These are phyloP conservation scores for Deroplatys truncata DNA, from an alignment of 2,888 invertebrate species.

Conservation along the genomic window DNA sequence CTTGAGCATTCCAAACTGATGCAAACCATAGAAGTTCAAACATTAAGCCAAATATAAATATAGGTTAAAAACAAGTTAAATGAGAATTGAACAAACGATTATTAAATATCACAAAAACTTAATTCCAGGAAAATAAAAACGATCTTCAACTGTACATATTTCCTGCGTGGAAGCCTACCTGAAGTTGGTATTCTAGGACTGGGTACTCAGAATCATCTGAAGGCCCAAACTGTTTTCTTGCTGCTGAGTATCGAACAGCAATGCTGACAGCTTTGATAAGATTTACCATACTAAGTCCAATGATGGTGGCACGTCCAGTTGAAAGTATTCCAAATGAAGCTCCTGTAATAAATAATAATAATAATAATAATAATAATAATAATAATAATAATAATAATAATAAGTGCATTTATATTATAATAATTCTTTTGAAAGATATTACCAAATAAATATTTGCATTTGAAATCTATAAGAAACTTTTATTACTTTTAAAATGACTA, in stretches of 20 bases:
- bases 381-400: too few species aligned
- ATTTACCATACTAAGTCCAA: slow-evolving; percentile 49
- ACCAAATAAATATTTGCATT: not conserved
- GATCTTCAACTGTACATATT: not conserved
- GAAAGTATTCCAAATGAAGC: slow-evolving; percentile 84
- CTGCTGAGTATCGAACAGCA: slow-evolving; percentile 75
- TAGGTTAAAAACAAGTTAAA: too few species aligned
- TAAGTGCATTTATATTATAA: too few species aligned
- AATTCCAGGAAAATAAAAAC: too few species aligned
- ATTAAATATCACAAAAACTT: too few species aligned
- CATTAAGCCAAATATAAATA: too few species aligned
- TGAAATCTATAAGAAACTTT: not conserved
- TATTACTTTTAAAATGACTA: not conserved
- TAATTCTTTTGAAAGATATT: too few species aligned
- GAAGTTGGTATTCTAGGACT: slow-evolving; percentile 77
- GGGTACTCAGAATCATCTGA: slow-evolving; percentile 59
- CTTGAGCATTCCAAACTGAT: too few species aligned
- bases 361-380: too few species aligned
- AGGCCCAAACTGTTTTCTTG: slow-evolving; percentile 69
- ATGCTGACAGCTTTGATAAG: slow-evolving; percentile 70
- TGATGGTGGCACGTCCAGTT: slow-evolving; percentile 75
- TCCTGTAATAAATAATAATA: slow-evolving; percentile 41
- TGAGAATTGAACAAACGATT: too few species aligned
- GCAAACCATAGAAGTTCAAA: too few species aligned
- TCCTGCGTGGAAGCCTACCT: slow-evolving; percentile 48